Percentiles rank a stretch among this genome's conserved stretches.
Conservation (phyloP, 2,113 vertebrate genomes). For the Oreochromis niloticus region DNA sequence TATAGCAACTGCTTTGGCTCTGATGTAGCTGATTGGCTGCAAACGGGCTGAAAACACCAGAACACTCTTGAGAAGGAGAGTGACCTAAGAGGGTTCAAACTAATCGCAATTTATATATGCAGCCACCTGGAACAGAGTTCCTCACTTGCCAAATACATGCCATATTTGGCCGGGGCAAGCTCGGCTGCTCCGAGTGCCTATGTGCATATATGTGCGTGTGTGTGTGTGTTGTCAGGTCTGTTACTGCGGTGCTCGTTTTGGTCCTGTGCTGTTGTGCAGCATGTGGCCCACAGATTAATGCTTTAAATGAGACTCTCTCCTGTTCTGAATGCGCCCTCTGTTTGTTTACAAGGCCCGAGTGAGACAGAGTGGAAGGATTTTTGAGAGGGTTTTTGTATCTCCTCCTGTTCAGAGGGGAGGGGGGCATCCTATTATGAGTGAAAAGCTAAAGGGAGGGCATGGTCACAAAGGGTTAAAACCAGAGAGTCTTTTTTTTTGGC, state of each 20-base stretch:
- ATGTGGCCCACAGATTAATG: conserved; percentile 65
- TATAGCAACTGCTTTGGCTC: not conserved
- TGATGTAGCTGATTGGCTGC: not conserved
- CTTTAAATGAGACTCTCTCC: conserved; percentile 62
- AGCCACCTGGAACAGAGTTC: conserved; percentile 54
- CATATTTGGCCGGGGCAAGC: conserved; percentile 34
- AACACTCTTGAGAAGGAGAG: not conserved
- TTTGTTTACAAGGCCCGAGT: conserved; percentile 62
- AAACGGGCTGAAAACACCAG: not conserved
- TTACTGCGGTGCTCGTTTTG: conserved; percentile 3
- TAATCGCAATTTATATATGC: conserved; percentile 43
- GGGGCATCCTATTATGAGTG: conserved; percentile 54
- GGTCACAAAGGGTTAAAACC: conserved; percentile 74
- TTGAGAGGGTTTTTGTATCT: conserved; percentile 62
- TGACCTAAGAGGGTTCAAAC: conserved; percentile 19
- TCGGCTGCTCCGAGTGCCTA: not conserved
- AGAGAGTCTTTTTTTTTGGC: conserved; percentile 66
- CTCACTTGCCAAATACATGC: conserved; percentile 44
- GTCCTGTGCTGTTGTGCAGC: conserved; percentile 53
- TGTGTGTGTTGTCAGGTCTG: conserved; percentile 8
- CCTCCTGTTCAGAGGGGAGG: conserved; percentile 51
- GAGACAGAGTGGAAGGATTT: conserved; percentile 56
- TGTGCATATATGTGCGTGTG: conserved; percentile 11
- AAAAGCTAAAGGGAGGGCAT: conserved; percentile 40
- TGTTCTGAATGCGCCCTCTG: conserved; percentile 66